Percentiles rank a stretch among this genome's conserved stretches.
These are phyloP conservation scores for Catocala nupta DNA, from an alignment of 2,888 invertebrate species.

Conservation along the genomic window DNA sequence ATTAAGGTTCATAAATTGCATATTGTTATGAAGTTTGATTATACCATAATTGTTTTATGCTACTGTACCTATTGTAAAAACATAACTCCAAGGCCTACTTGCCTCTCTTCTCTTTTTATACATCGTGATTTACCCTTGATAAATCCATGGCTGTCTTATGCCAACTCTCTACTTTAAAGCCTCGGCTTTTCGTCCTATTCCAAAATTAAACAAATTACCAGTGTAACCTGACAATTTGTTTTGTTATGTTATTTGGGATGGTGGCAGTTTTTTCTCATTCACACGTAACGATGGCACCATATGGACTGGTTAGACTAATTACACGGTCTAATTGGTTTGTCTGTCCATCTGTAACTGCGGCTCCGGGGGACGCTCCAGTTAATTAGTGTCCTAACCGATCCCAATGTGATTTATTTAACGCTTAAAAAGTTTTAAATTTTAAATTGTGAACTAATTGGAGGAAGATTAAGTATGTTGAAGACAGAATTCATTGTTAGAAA, in stretches of 20 bases:
- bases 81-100: too few relatives aligned
- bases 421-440: conserved; percentile 52
- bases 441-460: conserved; percentile 26
- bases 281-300: conserved; percentile 48
- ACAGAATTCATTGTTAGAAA: conserved; percentile 1
- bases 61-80: too few relatives aligned
- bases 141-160: too few relatives aligned
- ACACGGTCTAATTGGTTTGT: conserved; percentile 82
- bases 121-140: too few relatives aligned
- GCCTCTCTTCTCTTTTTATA: too few relatives aligned
- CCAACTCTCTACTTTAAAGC: neutral
- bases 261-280: conserved; percentile 39
- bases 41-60: too few relatives aligned
- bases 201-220: neutral
- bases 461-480: conserved; percentile 6
- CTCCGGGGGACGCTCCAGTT: conserved; percentile 77
- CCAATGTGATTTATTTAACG: conserved; percentile 76
- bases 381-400: conserved; percentile 78
- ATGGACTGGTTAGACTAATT: conserved; percentile 78
- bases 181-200: neutral
- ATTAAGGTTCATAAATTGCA: too few relatives aligned
- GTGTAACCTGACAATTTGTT: conserved; percentile 3
- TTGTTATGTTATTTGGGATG: conserved; percentile 18
- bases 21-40: too few relatives aligned
- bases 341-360: conserved; percentile 84